Conservation (phyloP, 1,140 invertebrate genomes). For the Dreissena rostriformis region DNA sequence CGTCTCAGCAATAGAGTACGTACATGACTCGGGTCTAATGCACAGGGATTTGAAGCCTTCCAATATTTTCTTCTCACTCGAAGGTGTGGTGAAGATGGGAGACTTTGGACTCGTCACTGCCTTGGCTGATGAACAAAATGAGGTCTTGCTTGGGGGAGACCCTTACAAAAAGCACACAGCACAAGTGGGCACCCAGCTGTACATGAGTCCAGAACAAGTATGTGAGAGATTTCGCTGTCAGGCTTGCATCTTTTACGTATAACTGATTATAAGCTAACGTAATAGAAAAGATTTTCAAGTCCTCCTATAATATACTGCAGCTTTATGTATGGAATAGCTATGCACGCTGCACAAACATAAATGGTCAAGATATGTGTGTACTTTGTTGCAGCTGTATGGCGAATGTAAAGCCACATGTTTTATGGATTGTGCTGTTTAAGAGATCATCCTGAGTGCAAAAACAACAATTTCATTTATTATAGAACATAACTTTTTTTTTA, state of each 20-base stretch:
- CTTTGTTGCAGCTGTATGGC: too few relatives aligned
- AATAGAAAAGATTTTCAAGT: background rate
- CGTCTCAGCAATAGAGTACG: slow-evolving; percentile 96
- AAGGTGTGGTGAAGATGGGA: slow-evolving; percentile 94
- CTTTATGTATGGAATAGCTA: background rate
- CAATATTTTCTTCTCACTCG: slow-evolving; percentile 96
- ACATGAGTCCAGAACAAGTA: slow-evolving; percentile 98
- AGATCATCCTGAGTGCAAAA: too few relatives aligned
- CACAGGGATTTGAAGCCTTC: slow-evolving; percentile 98
- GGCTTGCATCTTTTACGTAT: background rate
- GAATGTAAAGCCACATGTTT: too few relatives aligned
- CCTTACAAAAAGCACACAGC: slow-evolving; percentile 84
- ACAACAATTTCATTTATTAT: too few relatives aligned
- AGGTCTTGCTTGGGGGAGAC: slow-evolving; percentile 57
- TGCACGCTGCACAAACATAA: too few relatives aligned
- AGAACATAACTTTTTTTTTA: too few relatives aligned
- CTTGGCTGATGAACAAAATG: slow-evolving; percentile 84
- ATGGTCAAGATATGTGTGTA: too few relatives aligned
- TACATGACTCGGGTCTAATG: slow-evolving; percentile 94
- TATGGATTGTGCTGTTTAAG: too few relatives aligned
- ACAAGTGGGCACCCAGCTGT: slow-evolving; percentile 93
- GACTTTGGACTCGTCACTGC: slow-evolving; percentile 98
- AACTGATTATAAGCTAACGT: background rate
- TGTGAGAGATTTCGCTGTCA: background rate
- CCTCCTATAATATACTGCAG: background rate